These are phyloP conservation scores for Atherinomorus stipes DNA, from an alignment of 2,113 vertebrate species.

Conservation along the genomic window DNA sequence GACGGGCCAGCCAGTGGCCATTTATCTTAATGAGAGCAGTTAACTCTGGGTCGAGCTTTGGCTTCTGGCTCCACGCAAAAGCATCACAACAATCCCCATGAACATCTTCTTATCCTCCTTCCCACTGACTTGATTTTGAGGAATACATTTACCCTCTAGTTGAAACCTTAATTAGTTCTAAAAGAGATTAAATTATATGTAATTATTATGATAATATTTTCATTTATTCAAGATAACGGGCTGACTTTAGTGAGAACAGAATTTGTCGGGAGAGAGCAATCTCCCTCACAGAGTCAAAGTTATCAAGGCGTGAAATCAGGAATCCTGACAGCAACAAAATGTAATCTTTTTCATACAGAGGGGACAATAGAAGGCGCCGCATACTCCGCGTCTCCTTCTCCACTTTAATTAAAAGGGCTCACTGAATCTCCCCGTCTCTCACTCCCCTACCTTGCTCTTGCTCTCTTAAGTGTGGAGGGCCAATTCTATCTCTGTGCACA, in stretches of 20 bases:
- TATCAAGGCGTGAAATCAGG: slow-evolving; percentile 84
- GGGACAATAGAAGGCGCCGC: slow-evolving; percentile 80
- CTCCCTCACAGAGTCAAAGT: slow-evolving; percentile 73
- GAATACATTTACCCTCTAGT: slow-evolving; percentile 70
- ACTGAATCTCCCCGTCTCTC: slow-evolving; percentile 59
- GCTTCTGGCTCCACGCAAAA: slow-evolving; percentile 19
- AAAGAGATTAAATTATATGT: slow-evolving; percentile 83
- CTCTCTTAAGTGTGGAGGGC: slow-evolving; percentile 57
- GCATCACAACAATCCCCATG: slow-evolving; percentile 17
- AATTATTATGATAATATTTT: slow-evolving; percentile 84
- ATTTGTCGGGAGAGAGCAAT: slow-evolving; percentile 76
- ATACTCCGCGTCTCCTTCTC: slow-evolving; percentile 74
- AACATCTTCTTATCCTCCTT: slow-evolving; percentile 48
- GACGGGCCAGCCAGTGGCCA: slow-evolving; percentile 64
- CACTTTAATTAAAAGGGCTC: slow-evolving; percentile 83
- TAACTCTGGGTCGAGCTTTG: slow-evolving; percentile 67
- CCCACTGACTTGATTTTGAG: slow-evolving; percentile 66
- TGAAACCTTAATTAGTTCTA: slow-evolving; percentile 81
- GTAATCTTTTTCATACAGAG: slow-evolving; percentile 81
- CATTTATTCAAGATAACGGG: slow-evolving; percentile 80
- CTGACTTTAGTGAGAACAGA: slow-evolving; percentile 69
- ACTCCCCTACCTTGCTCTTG: slow-evolving; percentile 23
- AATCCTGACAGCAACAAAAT: slow-evolving; percentile 85
- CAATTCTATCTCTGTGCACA: slow-evolving; percentile 55
- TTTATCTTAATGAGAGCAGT: slow-evolving; percentile 79